These are phyloP conservation scores for Gerris buenoi DNA, from an alignment of 1,140 invertebrate genomes.

Conservation along the genomic window DNA sequence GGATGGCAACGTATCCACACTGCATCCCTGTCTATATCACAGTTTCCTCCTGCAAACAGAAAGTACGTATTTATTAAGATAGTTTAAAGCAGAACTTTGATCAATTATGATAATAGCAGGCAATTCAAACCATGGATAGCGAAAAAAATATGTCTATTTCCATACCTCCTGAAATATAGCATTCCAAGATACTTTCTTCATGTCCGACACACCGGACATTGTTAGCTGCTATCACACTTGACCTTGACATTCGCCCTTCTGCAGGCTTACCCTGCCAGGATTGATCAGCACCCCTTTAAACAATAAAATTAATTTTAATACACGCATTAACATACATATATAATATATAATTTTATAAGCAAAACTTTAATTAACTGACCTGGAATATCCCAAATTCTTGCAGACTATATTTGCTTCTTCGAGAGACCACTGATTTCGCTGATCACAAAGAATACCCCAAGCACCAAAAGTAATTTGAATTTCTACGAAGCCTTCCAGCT, in stretches of 20 bases:
- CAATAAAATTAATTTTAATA: too few species aligned
- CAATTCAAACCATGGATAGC: too few species aligned
- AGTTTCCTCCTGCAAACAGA: conserved; percentile 4
- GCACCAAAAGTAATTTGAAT: conserved; percentile 31
- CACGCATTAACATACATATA: too few species aligned
- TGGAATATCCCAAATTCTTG: conserved; percentile 36
- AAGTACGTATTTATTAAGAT: too few species aligned
- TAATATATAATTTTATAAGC: too few species aligned
- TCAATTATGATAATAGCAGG: too few species aligned
- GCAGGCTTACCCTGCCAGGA: conserved; percentile 35
- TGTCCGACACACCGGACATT: conserved; percentile 34
- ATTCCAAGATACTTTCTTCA: conserved; percentile 34
- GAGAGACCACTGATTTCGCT: conserved; percentile 33
- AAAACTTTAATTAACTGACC: too few species aligned
- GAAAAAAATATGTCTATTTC: too few species aligned
- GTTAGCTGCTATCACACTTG: conserved; percentile 25
- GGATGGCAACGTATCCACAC: conserved; percentile 33
- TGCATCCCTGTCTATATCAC: conserved; percentile 29
- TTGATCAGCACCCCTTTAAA: conserved; percentile 34
- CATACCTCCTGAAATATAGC: conserved; percentile 28
- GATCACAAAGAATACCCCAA: conserved; percentile 40
- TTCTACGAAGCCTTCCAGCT: conserved; percentile 38
- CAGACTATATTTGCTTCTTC: conserved; percentile 39
- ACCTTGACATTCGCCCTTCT: conserved; percentile 12
- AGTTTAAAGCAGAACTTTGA: too few species aligned